A percentile compares a stretch with the other conserved stretches of the same genome.
These are phyloP conservation scores for Asarcornis scutulata DNA, from an alignment of 2,113 vertebrate species.

Conservation along the genomic window DNA sequence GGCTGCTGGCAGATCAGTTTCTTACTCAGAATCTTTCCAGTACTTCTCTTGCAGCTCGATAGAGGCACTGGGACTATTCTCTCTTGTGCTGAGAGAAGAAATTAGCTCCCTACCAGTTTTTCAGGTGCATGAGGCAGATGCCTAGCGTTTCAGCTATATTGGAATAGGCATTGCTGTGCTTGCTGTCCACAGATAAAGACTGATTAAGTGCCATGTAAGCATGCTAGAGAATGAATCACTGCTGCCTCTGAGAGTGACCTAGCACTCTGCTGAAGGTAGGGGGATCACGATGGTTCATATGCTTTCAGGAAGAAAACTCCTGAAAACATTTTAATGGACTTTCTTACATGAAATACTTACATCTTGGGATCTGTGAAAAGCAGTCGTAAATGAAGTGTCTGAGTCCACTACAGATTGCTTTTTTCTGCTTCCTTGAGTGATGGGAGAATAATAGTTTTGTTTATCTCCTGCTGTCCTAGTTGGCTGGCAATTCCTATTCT, in stretches of 20 bases:
- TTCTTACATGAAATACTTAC: neutral
- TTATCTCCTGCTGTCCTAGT: conserved; percentile 8
- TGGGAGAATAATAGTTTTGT: conserved; percentile 36
- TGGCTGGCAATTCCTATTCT: conserved; percentile 22
- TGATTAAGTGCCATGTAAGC: neutral
- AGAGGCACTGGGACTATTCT: neutral
- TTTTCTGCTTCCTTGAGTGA: conserved; percentile 14
- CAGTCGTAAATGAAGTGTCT: neutral
- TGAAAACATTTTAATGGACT: neutral
- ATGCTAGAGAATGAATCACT: neutral
- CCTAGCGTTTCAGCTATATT: neutral
- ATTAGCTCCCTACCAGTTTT: neutral
- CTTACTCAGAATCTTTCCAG: neutral
- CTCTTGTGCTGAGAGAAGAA: neutral
- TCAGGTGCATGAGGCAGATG: neutral
- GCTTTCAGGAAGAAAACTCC: neutral
- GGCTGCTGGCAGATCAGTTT: neutral
- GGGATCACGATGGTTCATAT: neutral
- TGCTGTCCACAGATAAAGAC: neutral
- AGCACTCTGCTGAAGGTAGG: neutral
- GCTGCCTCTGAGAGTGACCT: neutral
- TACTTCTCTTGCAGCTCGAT: neutral
- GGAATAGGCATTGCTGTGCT: neutral
- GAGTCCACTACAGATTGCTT: neutral
- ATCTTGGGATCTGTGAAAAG: neutral